Base-by-base conservation (phyloP, 2,888 invertebrate species). In the Gastrophysa polygoni region DNA sequence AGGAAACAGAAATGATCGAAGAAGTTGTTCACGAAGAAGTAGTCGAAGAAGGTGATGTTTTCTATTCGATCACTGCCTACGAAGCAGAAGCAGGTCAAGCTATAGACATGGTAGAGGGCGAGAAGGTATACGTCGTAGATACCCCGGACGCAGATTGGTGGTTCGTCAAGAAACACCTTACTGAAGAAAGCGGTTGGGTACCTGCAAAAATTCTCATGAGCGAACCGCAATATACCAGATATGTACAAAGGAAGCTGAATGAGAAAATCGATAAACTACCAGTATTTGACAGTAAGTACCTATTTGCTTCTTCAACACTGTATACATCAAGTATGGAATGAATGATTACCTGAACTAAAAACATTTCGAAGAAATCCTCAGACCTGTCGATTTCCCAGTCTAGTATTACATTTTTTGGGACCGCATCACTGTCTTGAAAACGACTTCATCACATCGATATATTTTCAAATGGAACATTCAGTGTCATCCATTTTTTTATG, bases 111-210 rank as follows among this genome's bases (percentile, higher is more conserved):
- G 93, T 95, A 0, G 95, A 96, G 83, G 95, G 95, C 67, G 95
- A 96, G 84, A 88, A 89, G 71, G 89, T 96, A 6, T 92, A 92
- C 72, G 90, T 96, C 29, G 49, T 81, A 86, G 92, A 93, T 82
- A 91, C 90, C 56, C 90, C 91, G 52, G 93, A 93, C 79, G 87
- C 90, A 56, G 95, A 95, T 78, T 95, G 95, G 95, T 96, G 95
- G 95, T 93, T 91, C 76, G 93, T 96, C 0, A 89, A 89, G 72
- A 96, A 96, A 80, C 90, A 92, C 79, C 83, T 95, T 21, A 95
- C 95, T 0, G 91, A 93, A 78, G 95, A 96, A 82, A 93, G 91
- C 73, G 96, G 96, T 63, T 95, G 93, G 91, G 95, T 95, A n/a
- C 95, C 95, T 14, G 92, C 95, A 0, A 91, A 92, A 77, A 91